Evolutionary conservation across 2,797 vertebrate species (phyloP), one percentile per base, ranked within the genome.

Genomic region (Sebastes taczanowskii): DNA sequence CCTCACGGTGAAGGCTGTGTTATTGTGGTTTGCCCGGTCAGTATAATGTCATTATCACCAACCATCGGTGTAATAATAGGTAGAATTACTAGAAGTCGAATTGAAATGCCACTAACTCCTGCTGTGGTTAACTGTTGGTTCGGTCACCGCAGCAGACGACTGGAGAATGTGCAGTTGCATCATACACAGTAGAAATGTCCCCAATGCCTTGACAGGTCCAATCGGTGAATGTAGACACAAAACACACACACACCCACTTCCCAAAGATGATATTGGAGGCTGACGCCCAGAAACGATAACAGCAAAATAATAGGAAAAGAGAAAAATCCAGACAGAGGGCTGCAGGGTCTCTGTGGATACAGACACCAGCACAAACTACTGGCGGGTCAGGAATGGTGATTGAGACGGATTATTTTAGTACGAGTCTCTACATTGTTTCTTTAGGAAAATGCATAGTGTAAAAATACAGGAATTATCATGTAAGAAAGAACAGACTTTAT

Each of bases 91-190:
- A 72, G 66, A 77, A 69, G 62, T 77, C 22, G 42, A 63, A 74
- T 53, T 86, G 34, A 84, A 71, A 73, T 22, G 29, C 59, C 56
- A 62, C 65, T 76, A 78, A 53, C n/a, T 53, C 52, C 70, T 61
- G 70, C 56, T 85, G 76, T 11, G 61, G 67, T 67, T 65, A 77
- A 53, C 73, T 55, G 29, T 52, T n/a, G 61, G 49, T 89, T 92
- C 88, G 80, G 85, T 91, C 85, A 78, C 62, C 34, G n/a, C 64
- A 52, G 73, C 71, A 83, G 78, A 84, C 16, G 34, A 42, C 58
- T 80, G 56, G 76, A 88, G 84, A 78, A 71, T 72, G 83, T 60
- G 59, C 85, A 67, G 60, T 86, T 11, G 2, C 55, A 71, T 84
- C 70, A 83, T 13, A 58, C 84, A 83, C 64, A 32, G 18, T 27